Conservation (phyloP, 2,113 vertebrate species). For the Ibidorhyncha struthersii region DNA sequence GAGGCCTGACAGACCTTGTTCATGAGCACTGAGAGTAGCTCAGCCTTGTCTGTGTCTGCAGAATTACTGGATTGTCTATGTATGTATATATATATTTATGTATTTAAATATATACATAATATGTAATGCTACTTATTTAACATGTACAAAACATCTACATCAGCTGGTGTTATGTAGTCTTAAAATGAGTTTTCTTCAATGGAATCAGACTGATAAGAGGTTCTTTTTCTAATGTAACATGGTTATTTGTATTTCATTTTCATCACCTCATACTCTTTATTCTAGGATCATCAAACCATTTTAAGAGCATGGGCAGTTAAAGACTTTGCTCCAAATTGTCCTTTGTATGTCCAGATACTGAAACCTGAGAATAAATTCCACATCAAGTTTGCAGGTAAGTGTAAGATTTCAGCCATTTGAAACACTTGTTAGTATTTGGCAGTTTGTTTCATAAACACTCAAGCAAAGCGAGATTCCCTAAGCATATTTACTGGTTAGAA, state of each 20-base stretch:
- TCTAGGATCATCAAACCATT: constrained; percentile 96
- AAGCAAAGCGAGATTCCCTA: neutral
- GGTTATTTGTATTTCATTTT: neutral
- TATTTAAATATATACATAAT: neutral
- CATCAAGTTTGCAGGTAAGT: constrained; percentile 96
- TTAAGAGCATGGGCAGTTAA: constrained; percentile 97
- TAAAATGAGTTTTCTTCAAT: neutral
- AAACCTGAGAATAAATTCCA: constrained; percentile 99
- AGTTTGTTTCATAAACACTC: neutral
- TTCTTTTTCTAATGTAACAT: neutral
- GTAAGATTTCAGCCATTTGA: neutral
- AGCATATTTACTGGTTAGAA: neutral
- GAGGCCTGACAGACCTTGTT: neutral
- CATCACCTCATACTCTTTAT: neutral
- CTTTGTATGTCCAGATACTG: constrained; percentile 94
- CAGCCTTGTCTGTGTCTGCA: neutral
- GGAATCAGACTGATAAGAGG: neutral
- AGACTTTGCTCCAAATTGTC: constrained; percentile 96
- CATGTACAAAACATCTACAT: neutral
- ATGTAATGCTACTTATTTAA: neutral
- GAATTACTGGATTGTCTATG: neutral
- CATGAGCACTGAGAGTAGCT: neutral
- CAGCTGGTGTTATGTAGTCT: neutral
- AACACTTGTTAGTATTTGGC: neutral
- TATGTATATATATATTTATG: neutral